A percentile compares a stretch with the other conserved stretches of the same genome.
Evolutionary conservation across 2,797 vertebrate genomes (phyloP).

Genomic region (Phalanger gymnotis): DNA sequence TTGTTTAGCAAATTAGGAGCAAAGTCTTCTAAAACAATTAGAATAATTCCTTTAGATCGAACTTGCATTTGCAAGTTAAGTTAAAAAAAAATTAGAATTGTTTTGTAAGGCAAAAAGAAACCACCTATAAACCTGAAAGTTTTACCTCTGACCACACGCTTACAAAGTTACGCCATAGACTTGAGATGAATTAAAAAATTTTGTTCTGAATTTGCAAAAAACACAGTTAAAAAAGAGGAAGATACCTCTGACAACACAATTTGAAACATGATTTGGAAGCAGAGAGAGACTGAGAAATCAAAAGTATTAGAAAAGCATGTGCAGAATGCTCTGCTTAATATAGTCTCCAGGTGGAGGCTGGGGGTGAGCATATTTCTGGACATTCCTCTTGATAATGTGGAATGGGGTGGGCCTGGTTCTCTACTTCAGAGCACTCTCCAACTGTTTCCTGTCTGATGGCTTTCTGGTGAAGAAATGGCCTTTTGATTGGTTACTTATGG

Average conservation of each 20-base stretch:
- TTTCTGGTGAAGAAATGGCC: neutral
- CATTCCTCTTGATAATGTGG: neutral
- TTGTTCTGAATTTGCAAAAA: neutral
- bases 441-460: neutral
- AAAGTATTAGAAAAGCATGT: neutral
- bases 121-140: neutral
- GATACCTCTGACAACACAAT: neutral
- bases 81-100: neutral
- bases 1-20: neutral
- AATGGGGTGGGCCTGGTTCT: neutral
- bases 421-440: neutral
- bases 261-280: neutral
- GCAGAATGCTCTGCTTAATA: neutral
- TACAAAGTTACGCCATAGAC: neutral
- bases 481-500: neutral
- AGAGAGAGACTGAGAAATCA: neutral
- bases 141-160: neutral
- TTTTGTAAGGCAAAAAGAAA: neutral
- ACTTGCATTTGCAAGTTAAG: too few relatives aligned
- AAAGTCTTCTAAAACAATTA: neutral
- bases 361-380: neutral
- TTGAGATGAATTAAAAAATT: neutral
- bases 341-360: neutral
- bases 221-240: neutral
- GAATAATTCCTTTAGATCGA: neutral